phyloP scores from a whole-genome alignment of 2,888 invertebrate species.

The Lamproptera curius region DNA sequence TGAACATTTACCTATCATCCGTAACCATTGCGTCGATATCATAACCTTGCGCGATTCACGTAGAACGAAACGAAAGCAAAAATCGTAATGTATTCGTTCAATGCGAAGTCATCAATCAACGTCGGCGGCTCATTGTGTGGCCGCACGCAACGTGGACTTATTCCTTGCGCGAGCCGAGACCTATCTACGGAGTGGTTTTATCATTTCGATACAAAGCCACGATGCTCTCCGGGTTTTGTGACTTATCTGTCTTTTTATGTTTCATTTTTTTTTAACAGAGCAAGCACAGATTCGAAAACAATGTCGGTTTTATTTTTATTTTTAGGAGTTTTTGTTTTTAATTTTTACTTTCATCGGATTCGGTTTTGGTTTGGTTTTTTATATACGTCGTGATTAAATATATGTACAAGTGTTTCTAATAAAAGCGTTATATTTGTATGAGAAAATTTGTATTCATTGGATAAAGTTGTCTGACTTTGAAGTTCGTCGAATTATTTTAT shows the following conservation, averaged over 20 bases:
- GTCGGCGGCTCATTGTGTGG: slow-evolving; percentile 74
- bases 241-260: slow-evolving; percentile 31
- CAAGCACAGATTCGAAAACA: slow-evolving; percentile 5
- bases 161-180: slow-evolving; percentile 42
- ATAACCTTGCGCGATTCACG: slow-evolving; percentile 76
- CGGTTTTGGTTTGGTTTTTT: too few species aligned
- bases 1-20: slow-evolving; percentile 20
- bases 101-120: slow-evolving; percentile 72
- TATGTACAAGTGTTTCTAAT: too few species aligned
- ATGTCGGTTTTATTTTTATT: background rate
- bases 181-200: slow-evolving; percentile 50
- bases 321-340: background rate
- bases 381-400: too few species aligned
- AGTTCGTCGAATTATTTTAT: too few species aligned
- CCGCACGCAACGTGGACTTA: slow-evolving; percentile 60
- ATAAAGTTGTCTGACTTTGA: too few species aligned
- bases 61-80: slow-evolving; percentile 74
- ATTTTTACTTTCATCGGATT: too few species aligned
- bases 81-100: slow-evolving; percentile 77
- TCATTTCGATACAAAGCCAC: slow-evolving; percentile 53
- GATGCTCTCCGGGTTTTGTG: slow-evolving; percentile 26
- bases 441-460: too few species aligned
- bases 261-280: slow-evolving; percentile 28
- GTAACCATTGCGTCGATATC: slow-evolving; percentile 56
- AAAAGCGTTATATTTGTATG: too few species aligned